These are phyloP conservation scores for Zenarchopterus dispar DNA, from an alignment of 2,797 vertebrate genomes.

Conservation along the genomic window DNA sequence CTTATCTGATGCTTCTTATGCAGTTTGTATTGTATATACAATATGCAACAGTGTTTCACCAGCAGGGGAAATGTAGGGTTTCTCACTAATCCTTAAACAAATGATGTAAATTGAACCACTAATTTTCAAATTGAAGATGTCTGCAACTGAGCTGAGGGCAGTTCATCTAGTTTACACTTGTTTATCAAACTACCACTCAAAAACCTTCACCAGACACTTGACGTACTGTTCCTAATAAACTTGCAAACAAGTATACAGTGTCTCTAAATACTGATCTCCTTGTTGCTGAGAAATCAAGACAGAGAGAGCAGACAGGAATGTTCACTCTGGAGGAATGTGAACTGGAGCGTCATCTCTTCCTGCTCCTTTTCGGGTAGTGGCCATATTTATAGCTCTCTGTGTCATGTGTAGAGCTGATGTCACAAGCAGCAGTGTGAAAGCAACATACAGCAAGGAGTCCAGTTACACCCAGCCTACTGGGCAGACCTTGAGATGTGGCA, in stretches of 20 bases:
- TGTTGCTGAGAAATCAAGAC: constrained; percentile 44
- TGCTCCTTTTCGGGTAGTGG: constrained; percentile 69
- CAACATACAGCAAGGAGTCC: constrained; percentile 30
- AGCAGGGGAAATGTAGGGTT: too few species aligned
- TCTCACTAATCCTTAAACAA: too few species aligned
- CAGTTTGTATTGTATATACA: too few species aligned
- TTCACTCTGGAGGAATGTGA: constrained; percentile 70
- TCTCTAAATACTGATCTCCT: constrained; percentile 48
- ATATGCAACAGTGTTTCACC: too few species aligned
- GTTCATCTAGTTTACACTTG: too few species aligned
- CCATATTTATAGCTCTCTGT: constrained; percentile 80
- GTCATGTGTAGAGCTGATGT: constrained; percentile 57
- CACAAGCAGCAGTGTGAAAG: constrained; percentile 45
- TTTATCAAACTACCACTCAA: background rate
- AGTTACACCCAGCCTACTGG: constrained; percentile 51
- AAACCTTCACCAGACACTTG: constrained; percentile 5
- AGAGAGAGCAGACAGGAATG: constrained; percentile 46
- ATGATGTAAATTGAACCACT: too few species aligned
- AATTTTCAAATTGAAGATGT: too few species aligned
- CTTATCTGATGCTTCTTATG: too few species aligned
- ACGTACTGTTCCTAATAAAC: constrained; percentile 8
- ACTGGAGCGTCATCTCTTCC: constrained; percentile 47
- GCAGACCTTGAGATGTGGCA: constrained; percentile 43
- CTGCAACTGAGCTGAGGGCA: too few species aligned
- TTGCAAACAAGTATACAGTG: constrained; percentile 2